A percentile compares a stretch with the other conserved stretches of the same genome.
phyloP scores from a whole-genome alignment of 2,113 vertebrate species.

The Rhea pennata region DNA sequence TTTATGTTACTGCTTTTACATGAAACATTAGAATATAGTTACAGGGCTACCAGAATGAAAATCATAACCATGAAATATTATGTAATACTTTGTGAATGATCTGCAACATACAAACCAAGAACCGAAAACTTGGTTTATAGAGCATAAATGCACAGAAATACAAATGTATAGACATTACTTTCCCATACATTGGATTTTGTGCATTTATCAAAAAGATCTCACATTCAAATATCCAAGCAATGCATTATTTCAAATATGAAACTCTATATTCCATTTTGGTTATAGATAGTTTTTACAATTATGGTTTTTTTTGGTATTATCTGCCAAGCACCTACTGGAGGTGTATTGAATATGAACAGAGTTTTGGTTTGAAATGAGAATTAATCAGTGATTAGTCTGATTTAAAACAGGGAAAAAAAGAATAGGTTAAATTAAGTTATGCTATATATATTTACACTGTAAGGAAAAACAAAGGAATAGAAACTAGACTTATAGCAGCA shows the following conservation, averaged over 20 bases:
- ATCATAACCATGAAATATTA: not conserved
- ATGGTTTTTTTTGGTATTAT: not conserved
- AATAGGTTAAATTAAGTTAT: not conserved
- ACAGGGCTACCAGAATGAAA: not conserved
- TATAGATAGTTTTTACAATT: not conserved
- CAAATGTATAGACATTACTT: not conserved
- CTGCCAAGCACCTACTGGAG: not conserved
- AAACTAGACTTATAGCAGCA: not conserved
- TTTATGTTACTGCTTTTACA: not conserved
- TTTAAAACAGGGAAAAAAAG: not conserved
- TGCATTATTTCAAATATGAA: slow-evolving; percentile 1
- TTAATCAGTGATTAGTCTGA: not conserved
- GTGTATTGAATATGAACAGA: not conserved
- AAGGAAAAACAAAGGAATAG: not conserved
- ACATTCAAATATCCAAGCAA: not conserved
- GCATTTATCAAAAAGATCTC: not conserved
- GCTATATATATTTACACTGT: not conserved
- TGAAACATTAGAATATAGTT: not conserved
- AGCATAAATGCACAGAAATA: not conserved
- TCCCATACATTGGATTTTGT: not conserved
- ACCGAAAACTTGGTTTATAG: not conserved
- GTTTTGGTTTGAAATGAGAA: not conserved
- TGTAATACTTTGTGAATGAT: not conserved
- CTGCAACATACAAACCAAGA: not conserved
- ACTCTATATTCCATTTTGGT: not conserved